Conservation (phyloP, 2,113 vertebrate genomes). For the Phalacrocorax carbo region DNA sequence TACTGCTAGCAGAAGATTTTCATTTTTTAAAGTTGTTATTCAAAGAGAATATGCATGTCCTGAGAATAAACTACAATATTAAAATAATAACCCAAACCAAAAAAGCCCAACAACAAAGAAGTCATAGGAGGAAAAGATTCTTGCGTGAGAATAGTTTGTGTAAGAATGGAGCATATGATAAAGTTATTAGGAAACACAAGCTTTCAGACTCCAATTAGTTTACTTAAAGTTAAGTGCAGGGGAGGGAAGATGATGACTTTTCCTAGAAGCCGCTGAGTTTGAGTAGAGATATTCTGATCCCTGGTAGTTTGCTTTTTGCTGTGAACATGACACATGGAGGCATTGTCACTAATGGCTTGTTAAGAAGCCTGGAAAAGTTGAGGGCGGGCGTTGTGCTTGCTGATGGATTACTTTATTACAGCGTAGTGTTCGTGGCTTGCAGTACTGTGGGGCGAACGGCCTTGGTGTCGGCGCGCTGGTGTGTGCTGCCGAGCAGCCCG, state of each 20-base stretch:
- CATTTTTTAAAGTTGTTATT: slow-evolving; percentile 3
- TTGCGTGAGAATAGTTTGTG: neutral
- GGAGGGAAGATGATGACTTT: neutral
- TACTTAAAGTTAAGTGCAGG: neutral
- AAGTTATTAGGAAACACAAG: neutral
- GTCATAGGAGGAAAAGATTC: neutral
- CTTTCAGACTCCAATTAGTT: neutral
- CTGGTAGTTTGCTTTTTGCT: neutral
- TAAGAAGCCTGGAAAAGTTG: neutral
- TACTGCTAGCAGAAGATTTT: neutral
- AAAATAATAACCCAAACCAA: neutral
- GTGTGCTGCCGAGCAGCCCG: neutral
- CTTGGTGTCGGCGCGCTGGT: neutral
- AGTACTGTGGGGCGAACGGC: rapidly evolving
- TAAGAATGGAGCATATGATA: neutral
- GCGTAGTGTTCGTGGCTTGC: rapidly evolving
- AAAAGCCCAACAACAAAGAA: neutral
- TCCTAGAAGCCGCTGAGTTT: neutral
- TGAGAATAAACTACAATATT: neutral
- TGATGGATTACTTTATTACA: neutral
- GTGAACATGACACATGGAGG: neutral
- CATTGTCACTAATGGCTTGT: neutral
- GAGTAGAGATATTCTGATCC: neutral
- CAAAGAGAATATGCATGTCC: neutral
- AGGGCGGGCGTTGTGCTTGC: neutral